Conservation (phyloP, 2,888 invertebrate species). For the Neoascia interrupta region DNA sequence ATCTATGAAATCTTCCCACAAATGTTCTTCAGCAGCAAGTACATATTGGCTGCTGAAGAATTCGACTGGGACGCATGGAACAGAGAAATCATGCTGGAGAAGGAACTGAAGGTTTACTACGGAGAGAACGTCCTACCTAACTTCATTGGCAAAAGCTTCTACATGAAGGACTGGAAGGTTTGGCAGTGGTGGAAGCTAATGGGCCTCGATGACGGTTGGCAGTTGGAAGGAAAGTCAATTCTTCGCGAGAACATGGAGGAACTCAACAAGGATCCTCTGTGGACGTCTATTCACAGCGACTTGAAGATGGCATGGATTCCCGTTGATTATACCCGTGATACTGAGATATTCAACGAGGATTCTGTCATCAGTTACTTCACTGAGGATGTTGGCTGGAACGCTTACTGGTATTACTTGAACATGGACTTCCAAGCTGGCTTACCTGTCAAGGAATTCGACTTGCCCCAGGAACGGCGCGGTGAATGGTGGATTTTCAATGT, state of each 20-base stretch:
- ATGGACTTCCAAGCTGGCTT: slow-evolving; percentile 83
- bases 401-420: slow-evolving; percentile 83
- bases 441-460: slow-evolving; percentile 81
- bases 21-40: slow-evolving; percentile 85
- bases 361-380: slow-evolving; percentile 85
- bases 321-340: slow-evolving; percentile 83
- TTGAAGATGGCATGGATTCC: slow-evolving; percentile 75
- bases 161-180: slow-evolving; percentile 73
- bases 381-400: slow-evolving; percentile 86
- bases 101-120: slow-evolving; percentile 77
- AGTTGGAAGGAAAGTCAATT: slow-evolving; percentile 72
- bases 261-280: slow-evolving; percentile 72
- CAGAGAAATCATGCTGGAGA: slow-evolving; percentile 79
- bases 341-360: slow-evolving; percentile 81
- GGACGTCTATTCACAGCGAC: slow-evolving; percentile 72
- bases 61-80: slow-evolving; percentile 80
- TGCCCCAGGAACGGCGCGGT: slow-evolving; percentile 83
- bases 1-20: slow-evolving; percentile 87
- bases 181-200: slow-evolving; percentile 77
- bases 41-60: slow-evolving; percentile 84
- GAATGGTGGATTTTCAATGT: slow-evolving; percentile 84
- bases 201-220: slow-evolving; percentile 75
- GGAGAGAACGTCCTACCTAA: slow-evolving; percentile 66
- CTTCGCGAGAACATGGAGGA: slow-evolving; percentile 74
- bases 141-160: not conserved